Evolutionary conservation across 1,140 invertebrate genomes (phyloP).

Genomic region (Teleogryllus occipitalis): DNA sequence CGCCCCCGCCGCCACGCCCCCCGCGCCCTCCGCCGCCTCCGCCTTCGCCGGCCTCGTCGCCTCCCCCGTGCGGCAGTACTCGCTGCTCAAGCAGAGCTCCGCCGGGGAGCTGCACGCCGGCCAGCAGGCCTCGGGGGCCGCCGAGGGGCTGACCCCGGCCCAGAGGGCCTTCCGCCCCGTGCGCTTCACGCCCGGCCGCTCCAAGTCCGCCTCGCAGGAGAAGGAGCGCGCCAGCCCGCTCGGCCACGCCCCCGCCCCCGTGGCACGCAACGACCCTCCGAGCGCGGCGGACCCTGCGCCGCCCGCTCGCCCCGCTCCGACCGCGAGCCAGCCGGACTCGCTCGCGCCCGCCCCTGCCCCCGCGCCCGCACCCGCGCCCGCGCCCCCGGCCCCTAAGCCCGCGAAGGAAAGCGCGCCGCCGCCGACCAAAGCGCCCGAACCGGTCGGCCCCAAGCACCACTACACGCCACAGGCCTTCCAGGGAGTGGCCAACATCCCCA

Average conservation of each 20-base stretch:
- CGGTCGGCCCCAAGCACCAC: background rate
- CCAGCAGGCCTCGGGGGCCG: background rate
- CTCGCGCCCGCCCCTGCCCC: too few relatives aligned
- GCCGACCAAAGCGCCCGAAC: background rate
- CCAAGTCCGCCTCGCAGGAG: background rate
- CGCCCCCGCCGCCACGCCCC: too few relatives aligned
- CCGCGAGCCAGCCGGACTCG: too few relatives aligned
- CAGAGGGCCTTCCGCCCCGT: constrained; percentile 15
- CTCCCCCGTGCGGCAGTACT: too few relatives aligned
- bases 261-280: too few relatives aligned
- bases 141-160: background rate
- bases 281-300: too few relatives aligned
- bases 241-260: too few relatives aligned
- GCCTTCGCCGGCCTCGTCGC: background rate
- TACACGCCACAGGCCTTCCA: background rate
- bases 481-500: background rate
- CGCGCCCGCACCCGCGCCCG: too few relatives aligned
- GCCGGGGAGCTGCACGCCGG: constrained; percentile 5
- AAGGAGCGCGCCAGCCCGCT: background rate
- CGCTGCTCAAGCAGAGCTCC: constrained; percentile 6
- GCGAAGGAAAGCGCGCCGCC: too few relatives aligned
- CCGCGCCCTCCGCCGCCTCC: background rate
- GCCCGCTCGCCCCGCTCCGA: too few relatives aligned
- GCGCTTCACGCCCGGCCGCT: constrained; percentile 17
- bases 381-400: too few relatives aligned